Conservation (phyloP, 2,113 vertebrate genomes). For the Perca schrenkii region DNA sequence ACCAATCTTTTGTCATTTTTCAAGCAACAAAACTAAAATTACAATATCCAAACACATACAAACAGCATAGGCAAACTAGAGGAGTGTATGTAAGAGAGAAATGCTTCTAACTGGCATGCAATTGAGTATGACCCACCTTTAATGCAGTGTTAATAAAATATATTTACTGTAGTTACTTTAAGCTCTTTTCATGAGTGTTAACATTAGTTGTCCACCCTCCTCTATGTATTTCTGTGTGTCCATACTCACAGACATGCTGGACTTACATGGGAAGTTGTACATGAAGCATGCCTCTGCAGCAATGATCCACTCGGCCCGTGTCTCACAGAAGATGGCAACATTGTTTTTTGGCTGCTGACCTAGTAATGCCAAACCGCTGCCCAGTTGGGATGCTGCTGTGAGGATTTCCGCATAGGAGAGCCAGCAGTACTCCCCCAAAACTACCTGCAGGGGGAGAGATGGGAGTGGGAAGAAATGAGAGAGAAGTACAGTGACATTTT, state of each 20-base stretch:
- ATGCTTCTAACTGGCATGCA: background rate
- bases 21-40: no score
- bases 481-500: background rate
- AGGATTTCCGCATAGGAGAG: conserved; percentile 89
- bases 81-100: background rate
- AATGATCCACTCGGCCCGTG: conserved; percentile 94
- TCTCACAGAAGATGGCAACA: conserved; percentile 97
- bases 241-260: background rate
- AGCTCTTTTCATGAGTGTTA: background rate
- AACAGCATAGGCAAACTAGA: no score
- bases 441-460: conserved; percentile 83
- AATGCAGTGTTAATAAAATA: background rate
- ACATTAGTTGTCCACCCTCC: background rate
- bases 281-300: conserved; percentile 94
- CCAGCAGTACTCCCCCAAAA: conserved; percentile 94
- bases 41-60: no score
- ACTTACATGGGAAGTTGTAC: conserved; percentile 94
- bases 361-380: conserved; percentile 89
- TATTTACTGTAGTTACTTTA: no score
- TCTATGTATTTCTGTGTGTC: background rate
- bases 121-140: background rate
- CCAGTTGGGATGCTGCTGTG: conserved; percentile 86
- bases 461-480: background rate
- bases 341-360: conserved; percentile 91
- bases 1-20: no score